Evolutionary conservation across 2,113 vertebrate species (phyloP).

Genomic region (Riparia riparia): DNA sequence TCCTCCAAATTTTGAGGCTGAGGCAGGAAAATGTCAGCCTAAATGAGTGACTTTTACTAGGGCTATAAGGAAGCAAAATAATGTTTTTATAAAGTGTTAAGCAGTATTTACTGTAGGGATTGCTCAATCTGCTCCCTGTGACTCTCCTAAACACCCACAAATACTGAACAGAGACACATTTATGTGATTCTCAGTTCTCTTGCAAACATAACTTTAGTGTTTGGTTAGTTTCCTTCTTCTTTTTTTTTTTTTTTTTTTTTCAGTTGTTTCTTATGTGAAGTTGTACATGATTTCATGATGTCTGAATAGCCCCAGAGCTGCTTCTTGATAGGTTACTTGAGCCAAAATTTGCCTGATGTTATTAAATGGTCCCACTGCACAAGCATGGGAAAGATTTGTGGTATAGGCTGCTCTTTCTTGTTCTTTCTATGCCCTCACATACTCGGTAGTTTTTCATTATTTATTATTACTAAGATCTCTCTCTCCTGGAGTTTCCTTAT

Average conservation of each 20-base stretch:
- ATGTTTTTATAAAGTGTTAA: background rate
- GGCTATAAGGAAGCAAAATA: background rate
- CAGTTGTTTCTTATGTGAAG: background rate
- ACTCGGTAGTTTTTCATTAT: background rate
- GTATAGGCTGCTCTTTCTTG: background rate
- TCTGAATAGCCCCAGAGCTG: background rate
- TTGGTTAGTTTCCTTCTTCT: background rate
- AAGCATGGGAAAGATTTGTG: background rate
- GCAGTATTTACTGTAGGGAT: background rate
- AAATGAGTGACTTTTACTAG: background rate
- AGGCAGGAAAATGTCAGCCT: background rate
- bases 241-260: background rate
- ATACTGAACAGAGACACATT: background rate
- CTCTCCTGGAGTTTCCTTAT: background rate
- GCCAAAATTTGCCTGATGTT: background rate
- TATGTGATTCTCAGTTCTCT: background rate
- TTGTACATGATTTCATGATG: background rate
- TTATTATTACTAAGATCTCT: background rate
- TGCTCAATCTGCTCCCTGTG: background rate
- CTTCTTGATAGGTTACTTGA: background rate
- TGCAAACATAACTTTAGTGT: background rate
- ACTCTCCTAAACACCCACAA: background rate
- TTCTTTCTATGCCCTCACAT: background rate
- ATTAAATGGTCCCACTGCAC: background rate
- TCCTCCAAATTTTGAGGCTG: background rate